A percentile compares a stretch with the other conserved stretches of the same genome.
Conservation (phyloP, 2,113 vertebrate genomes). For the Macrotus californicus region DNA sequence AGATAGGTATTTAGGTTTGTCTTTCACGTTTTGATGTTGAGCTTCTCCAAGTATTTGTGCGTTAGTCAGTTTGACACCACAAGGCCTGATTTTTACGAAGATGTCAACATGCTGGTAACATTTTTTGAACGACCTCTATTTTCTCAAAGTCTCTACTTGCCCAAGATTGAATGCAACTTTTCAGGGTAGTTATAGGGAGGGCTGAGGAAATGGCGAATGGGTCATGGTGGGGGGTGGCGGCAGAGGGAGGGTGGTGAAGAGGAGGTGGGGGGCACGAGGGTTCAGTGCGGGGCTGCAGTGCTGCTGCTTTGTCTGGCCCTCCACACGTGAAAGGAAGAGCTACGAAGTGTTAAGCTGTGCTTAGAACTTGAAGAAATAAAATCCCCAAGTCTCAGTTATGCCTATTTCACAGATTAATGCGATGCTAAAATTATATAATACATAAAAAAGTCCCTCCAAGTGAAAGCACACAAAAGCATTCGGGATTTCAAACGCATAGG, state of each 20-base stretch:
- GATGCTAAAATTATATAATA: not conserved
- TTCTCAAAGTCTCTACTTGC: not conserved
- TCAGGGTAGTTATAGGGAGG: not conserved
- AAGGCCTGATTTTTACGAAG: constrained; percentile 43
- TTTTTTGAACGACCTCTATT: not conserved
- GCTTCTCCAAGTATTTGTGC: not conserved
- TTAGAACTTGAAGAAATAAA: not conserved
- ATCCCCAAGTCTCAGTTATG: not conserved
- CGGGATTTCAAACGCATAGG: not conserved
- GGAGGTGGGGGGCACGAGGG: not conserved
- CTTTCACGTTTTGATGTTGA: not conserved
- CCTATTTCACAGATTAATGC: not conserved
- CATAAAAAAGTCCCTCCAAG: not conserved
- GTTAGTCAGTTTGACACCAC: constrained; percentile 35
- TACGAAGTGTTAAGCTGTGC: not conserved
- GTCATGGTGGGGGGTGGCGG: not conserved
- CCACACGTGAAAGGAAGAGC: not conserved
- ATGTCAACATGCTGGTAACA: constrained; percentile 21
- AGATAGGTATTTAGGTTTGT: not conserved
- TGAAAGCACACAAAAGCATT: not conserved
- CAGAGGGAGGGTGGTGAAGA: not conserved
- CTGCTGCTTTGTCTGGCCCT: not conserved
- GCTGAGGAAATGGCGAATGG: not conserved
- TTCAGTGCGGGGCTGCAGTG: not conserved
- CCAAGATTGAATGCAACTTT: constrained; percentile 18